phyloP scores from a whole-genome alignment of 2,888 invertebrate species.

The Macroteleia sp. region DNA sequence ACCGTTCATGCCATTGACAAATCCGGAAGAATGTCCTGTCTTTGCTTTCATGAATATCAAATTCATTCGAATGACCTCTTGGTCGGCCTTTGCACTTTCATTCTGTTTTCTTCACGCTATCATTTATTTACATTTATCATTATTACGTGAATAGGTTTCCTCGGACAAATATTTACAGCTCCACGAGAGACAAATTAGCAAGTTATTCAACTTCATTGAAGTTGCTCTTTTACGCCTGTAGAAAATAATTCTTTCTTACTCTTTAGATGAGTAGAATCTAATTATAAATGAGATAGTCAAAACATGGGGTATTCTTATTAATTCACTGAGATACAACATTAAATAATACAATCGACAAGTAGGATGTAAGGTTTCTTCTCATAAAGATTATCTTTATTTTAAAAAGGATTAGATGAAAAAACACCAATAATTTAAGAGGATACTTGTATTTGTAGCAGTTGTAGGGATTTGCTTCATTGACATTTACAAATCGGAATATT shows the following conservation, averaged over 20 bases:
- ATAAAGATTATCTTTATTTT: slow-evolving; percentile 5
- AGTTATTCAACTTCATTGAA: not conserved
- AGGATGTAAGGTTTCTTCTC: slow-evolving; percentile 4
- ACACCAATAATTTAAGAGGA: slow-evolving; percentile 23
- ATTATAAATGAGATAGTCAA: too few species aligned
- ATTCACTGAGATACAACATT: slow-evolving; percentile 1
- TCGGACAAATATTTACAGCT: not conserved
- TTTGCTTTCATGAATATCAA: slow-evolving; percentile 5
- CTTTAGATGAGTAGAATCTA: too few species aligned
- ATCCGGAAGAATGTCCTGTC: slow-evolving; percentile 35
- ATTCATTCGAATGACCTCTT: too few species aligned
- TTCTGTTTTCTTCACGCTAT: not conserved
- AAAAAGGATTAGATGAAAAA: slow-evolving; percentile 31
- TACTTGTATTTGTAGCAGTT: slow-evolving; percentile 5
- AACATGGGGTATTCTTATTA: too few species aligned
- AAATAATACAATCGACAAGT: too few species aligned
- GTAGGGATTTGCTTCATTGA: slow-evolving; percentile 8
- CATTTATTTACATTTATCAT: slow-evolving; percentile 26
- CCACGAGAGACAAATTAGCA: slow-evolving; percentile 3
- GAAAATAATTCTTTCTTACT: too few species aligned
- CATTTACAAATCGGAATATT: slow-evolving; percentile 12
- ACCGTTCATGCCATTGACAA: slow-evolving; percentile 37
- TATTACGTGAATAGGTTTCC: not conserved
- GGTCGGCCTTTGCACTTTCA: slow-evolving; percentile 14
- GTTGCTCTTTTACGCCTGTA: too few species aligned